phyloP scores from a whole-genome alignment of 2,113 vertebrate species.

The Leucopternis melanops region DNA sequence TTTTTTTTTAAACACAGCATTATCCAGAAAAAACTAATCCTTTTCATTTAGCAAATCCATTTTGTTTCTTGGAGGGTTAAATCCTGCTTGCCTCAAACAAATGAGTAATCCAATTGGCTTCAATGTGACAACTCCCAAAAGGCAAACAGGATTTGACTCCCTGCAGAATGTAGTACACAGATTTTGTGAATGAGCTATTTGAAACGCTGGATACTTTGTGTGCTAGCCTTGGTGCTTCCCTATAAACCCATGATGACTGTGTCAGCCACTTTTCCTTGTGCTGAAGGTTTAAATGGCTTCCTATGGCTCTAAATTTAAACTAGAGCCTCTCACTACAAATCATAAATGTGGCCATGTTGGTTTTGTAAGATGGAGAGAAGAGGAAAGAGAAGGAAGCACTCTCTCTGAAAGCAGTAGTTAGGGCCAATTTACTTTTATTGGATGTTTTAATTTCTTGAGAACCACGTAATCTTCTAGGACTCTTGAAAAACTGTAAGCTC shows the following conservation, averaged over 20 bases:
- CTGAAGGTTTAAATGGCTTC: neutral
- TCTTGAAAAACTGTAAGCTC: neutral
- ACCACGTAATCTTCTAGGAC: neutral
- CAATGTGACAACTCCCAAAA: conserved; percentile 55
- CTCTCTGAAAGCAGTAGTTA: neutral
- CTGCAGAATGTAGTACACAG: neutral
- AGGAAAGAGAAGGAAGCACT: neutral
- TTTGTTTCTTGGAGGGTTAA: conserved; percentile 52
- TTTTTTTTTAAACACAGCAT: neutral
- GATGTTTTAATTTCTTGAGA: conserved; percentile 24
- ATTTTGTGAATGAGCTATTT: conserved; percentile 45
- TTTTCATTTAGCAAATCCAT: conserved; percentile 35
- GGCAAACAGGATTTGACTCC: conserved; percentile 49
- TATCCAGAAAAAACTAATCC: neutral
- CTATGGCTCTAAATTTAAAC: conserved; percentile 2
- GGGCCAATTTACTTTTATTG: neutral
- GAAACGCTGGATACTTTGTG: neutral
- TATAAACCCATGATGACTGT: neutral
- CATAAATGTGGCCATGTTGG: neutral
- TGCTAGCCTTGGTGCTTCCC: neutral
- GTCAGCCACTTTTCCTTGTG: neutral
- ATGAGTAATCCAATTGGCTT: conserved; percentile 56
- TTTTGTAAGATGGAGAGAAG: neutral
- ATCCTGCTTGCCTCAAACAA: conserved; percentile 30
- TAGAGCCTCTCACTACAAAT: neutral